Conservation (phyloP, 2,797 vertebrate species). For the Tympanoctomys barrerae region DNA sequence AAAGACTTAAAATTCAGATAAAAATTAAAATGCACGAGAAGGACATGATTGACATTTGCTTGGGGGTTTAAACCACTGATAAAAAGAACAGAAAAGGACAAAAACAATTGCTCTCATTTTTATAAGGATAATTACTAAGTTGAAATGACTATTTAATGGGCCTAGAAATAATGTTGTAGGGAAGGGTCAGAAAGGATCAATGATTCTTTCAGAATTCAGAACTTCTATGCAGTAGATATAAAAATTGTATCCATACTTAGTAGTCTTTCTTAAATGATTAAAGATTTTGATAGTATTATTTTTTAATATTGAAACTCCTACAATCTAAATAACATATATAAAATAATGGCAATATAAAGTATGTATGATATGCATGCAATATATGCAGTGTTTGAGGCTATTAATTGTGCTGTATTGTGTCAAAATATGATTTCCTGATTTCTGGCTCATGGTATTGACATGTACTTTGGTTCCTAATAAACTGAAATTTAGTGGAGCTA, state of each 20-base stretch:
- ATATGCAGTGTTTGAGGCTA: background rate
- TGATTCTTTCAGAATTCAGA: background rate
- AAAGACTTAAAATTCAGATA: background rate
- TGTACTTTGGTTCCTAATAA: slow-evolving; percentile 16
- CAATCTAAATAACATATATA: background rate
- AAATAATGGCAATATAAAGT: background rate
- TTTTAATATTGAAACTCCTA: background rate
- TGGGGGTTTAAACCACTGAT: background rate
- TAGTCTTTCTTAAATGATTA: background rate
- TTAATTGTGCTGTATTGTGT: background rate
- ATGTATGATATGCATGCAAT: background rate
- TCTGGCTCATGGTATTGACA: background rate
- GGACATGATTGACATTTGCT: background rate
- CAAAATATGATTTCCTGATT: slow-evolving; percentile 14
- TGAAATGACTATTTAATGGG: background rate
- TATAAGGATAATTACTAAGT: background rate
- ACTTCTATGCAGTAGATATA: background rate
- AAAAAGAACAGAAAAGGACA: background rate
- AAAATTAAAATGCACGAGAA: background rate
- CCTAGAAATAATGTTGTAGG: background rate
- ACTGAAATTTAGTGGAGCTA: slow-evolving; percentile 3
- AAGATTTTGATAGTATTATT: background rate
- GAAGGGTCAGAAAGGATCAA: background rate
- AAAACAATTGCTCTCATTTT: background rate
- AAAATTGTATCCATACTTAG: background rate